Evolutionary conservation across 2,797 vertebrate genomes (phyloP), one percentile per base, ranked within the genome.

Genomic region (Molothrus aeneus): DNA sequence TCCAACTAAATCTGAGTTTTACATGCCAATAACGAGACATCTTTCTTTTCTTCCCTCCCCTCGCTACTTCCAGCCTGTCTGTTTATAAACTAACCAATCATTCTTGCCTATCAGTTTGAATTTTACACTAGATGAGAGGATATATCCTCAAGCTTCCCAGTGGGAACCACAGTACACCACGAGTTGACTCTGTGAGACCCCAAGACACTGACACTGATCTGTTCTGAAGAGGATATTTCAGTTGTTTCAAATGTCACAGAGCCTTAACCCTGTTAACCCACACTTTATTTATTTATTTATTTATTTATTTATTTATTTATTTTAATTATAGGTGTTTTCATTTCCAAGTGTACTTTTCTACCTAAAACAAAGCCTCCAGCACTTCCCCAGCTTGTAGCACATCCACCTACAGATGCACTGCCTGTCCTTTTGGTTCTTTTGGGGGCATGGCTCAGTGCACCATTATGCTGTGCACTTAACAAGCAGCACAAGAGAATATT

Each of bases 311-410:
- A 15, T 56, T 21, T n/a, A 11, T 10, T 56, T 15, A 11, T n/a
- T 36, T 11, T 8, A 14, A 45, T 32, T 19, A 7, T 29, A 59
- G 4, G 1, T 14, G 8, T 65, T 89, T 86, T 36, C 16, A 64
- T 53, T 89, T 84, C 43, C 14, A 65, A 54, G 18, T 19, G 15
- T n/a, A 42, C 7, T 42, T 91, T 74, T 47, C 51, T 73, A 26
- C 24, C 28, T 25, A n/a, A 69, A 69, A 11, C 1, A 5, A 66
- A 26, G 25, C 11, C 6, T 79, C 32, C 36, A 54, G 21, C 25
- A 36, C 26, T 79, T 12, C 28, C 18, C 13, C 25, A 22, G 45
- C 36, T 60, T 0, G 0, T 24, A 45, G 31, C 7, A 18, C 11
- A 3, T 56, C n/a, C 31, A 51, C 17, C 40, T 36, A 2, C 40